These are phyloP conservation scores for Drosophila sucinea DNA, from an alignment of 1,140 invertebrate species.

Conservation along the genomic window DNA sequence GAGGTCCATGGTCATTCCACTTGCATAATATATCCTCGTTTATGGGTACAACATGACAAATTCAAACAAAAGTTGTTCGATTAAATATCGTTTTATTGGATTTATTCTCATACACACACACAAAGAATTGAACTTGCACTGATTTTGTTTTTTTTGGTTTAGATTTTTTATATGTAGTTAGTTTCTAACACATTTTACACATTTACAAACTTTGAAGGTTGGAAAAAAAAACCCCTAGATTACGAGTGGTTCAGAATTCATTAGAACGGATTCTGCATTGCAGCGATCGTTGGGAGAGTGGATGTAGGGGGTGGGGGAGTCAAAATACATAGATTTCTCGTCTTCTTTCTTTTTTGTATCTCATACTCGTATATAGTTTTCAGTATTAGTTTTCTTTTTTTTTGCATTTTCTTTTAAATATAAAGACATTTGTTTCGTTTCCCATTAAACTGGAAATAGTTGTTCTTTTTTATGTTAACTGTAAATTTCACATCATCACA, in stretches of 20 bases:
- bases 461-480: constrained; percentile 77
- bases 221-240: constrained; percentile 41
- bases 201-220: constrained; percentile 44
- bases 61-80: constrained; percentile 22
- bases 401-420: constrained; percentile 57
- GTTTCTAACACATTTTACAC: constrained; percentile 48
- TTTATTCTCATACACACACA: constrained; percentile 59
- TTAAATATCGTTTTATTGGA: constrained; percentile 58
- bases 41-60: too few species aligned
- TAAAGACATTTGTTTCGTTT: constrained; percentile 79
- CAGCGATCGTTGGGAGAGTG: constrained; percentile 10
- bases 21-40: too few species aligned
- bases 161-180: constrained; percentile 10
- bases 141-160: constrained; percentile 32
- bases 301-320: background rate
- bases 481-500: constrained; percentile 83
- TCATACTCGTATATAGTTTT: constrained; percentile 51
- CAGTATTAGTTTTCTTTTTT: constrained; percentile 27
- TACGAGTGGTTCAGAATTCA: background rate
- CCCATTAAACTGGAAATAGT: constrained; percentile 82
- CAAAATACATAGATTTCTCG: constrained; percentile 47
- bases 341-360: constrained; percentile 11
- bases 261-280: background rate
- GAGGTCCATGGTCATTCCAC: too few species aligned
- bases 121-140: constrained; percentile 56